phyloP scores from a whole-genome alignment of 2,113 vertebrate genomes.

The Bubo bubo region DNA sequence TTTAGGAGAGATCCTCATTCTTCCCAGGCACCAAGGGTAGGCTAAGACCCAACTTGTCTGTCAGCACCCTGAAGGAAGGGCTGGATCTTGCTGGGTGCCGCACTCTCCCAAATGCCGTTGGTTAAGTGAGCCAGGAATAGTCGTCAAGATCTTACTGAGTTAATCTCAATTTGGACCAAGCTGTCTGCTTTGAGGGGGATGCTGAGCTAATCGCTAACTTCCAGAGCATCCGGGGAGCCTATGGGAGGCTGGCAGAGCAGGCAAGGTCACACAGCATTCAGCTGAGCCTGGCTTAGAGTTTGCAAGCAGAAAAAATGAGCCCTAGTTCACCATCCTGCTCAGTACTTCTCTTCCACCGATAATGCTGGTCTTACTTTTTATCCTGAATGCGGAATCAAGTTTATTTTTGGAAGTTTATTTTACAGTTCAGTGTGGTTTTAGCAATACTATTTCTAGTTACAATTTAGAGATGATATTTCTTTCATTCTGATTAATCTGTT shows the following conservation, averaged over 20 bases:
- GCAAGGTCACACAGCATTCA: neutral
- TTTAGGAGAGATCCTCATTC: neutral
- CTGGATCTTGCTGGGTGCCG: neutral
- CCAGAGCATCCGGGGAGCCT: neutral
- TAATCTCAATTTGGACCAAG: neutral
- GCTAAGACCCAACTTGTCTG: neutral
- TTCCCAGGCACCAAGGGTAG: neutral
- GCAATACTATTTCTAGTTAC: neutral
- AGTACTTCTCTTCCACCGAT: neutral
- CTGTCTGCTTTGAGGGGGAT: neutral
- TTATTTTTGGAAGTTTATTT: slow-evolving; percentile 18
- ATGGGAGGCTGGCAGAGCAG: neutral
- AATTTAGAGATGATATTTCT: neutral
- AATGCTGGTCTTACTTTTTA: neutral
- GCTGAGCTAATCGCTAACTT: neutral
- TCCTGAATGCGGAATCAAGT: neutral
- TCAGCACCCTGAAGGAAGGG: neutral
- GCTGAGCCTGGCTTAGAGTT: neutral
- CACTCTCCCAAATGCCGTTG: neutral
- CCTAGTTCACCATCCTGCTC: neutral
- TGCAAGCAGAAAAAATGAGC: neutral
- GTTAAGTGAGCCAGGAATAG: neutral
- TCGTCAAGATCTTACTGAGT: fast-evolving
- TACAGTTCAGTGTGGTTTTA: neutral
- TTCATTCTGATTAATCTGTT: slow-evolving; percentile 13